phyloP scores from a whole-genome alignment of 2,797 vertebrate genomes.

The Mastacembelus armatus region DNA sequence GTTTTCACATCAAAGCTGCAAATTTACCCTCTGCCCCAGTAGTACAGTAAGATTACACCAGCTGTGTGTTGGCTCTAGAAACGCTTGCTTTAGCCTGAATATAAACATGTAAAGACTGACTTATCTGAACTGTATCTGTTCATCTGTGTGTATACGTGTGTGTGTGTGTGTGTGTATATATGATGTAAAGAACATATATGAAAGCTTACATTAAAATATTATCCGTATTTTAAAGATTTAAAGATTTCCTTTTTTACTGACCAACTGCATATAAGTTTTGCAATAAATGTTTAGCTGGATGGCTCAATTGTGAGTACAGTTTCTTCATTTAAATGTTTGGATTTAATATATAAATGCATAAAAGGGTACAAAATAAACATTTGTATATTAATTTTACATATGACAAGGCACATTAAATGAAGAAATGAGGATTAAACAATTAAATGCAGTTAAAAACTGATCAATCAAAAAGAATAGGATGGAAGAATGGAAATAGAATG shows the following conservation, averaged over 20 bases:
- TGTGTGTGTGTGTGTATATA: slow-evolving; percentile 14
- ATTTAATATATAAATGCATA: slow-evolving; percentile 72
- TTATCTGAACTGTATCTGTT: slow-evolving; percentile 13
- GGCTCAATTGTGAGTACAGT: slow-evolving; percentile 64
- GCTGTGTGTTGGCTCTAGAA: slow-evolving; percentile 32
- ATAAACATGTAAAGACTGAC: slow-evolving; percentile 14
- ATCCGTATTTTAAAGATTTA: slow-evolving; percentile 11
- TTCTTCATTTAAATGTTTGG: slow-evolving; percentile 72
- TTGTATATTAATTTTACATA: slow-evolving; percentile 75
- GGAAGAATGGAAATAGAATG: slow-evolving; percentile 29
- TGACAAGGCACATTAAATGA: slow-evolving; percentile 40
- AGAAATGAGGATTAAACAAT: slow-evolving; percentile 43
- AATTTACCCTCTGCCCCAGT: slow-evolving; percentile 54
- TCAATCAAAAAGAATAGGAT: slow-evolving; percentile 33
- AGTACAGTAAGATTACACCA: slow-evolving; percentile 51
- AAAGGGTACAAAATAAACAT: slow-evolving; percentile 84
- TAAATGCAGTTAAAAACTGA: slow-evolving; percentile 63
- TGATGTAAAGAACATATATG: slow-evolving; percentile 21
- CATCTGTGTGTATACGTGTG: slow-evolving; percentile 34
- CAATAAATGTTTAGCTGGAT: slow-evolving; percentile 38
- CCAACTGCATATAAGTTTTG: slow-evolving; percentile 39
- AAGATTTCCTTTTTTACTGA: slow-evolving; percentile 38
- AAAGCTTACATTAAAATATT: slow-evolving; percentile 30
- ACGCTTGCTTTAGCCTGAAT: slow-evolving; percentile 23
- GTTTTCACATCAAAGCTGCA: slow-evolving; percentile 76